Percentiles rank a stretch among this genome's conserved stretches.
Conservation (phyloP, 1,140 invertebrate species). For the Archivesica marissinica region DNA sequence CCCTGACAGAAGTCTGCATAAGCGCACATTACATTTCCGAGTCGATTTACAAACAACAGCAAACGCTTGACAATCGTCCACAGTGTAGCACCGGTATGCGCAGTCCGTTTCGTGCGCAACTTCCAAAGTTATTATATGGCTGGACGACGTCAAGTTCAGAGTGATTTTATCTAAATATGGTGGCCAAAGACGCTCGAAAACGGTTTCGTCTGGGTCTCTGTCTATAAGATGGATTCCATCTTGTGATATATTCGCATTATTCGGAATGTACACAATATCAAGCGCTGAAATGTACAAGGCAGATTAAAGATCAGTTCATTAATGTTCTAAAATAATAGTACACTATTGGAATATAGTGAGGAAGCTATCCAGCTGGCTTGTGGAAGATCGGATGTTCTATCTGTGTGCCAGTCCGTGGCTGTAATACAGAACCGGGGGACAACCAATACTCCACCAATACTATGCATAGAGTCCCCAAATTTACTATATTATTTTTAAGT, state of each 20-base stretch:
- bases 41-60: constrained; percentile 38
- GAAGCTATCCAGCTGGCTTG: too few relatives aligned
- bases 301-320: too few relatives aligned
- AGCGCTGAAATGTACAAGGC: constrained; percentile 47
- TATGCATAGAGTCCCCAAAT: too few relatives aligned
- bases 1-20: constrained; percentile 44
- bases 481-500: too few relatives aligned
- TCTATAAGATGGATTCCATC: not conserved
- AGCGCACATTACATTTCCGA: constrained; percentile 29
- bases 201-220: not conserved
- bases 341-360: too few relatives aligned
- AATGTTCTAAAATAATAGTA: too few relatives aligned
- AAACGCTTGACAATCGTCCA: constrained; percentile 57
- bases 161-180: constrained; percentile 9
- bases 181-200: constrained; percentile 56
- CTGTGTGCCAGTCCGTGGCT: too few relatives aligned
- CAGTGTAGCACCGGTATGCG: constrained; percentile 54
- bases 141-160: constrained; percentile 7
- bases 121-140: constrained; percentile 44
- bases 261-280: constrained; percentile 42
- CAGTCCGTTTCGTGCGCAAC: constrained; percentile 54
- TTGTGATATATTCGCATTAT: constrained; percentile 15
- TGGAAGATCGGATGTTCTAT: too few relatives aligned
- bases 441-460: too few relatives aligned
- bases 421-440: too few relatives aligned